Conservation (phyloP, 2,888 invertebrate species). For the Acleris cristana region DNA sequence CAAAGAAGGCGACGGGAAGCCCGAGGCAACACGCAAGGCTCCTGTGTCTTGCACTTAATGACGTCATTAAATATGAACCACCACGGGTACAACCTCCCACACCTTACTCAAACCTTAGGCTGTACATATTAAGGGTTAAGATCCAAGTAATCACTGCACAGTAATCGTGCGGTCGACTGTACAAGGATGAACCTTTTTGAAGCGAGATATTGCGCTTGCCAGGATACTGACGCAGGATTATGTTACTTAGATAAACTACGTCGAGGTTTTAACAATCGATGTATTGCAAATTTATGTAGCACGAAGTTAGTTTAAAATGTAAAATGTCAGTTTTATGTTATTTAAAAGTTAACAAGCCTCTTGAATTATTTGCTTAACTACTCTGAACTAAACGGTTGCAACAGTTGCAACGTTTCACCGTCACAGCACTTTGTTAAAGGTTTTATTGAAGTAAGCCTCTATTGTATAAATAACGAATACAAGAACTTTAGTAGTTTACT, state of each 20-base stretch:
- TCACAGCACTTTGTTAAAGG: too few species aligned
- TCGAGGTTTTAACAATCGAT: not conserved
- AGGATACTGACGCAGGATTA: slow-evolving; percentile 9
- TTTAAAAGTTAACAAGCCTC: not conserved
- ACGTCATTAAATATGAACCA: slow-evolving; percentile 80
- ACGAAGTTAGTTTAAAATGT: too few species aligned
- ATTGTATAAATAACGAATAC: too few species aligned
- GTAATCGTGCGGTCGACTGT: not conserved
- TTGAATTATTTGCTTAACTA: too few species aligned
- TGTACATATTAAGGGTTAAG: slow-evolving; percentile 5
- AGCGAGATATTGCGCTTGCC: slow-evolving; percentile 30
- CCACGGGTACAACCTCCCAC: slow-evolving; percentile 42
- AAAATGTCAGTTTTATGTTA: not conserved
- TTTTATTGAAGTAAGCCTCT: too few species aligned
- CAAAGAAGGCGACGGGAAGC: slow-evolving; percentile 53
- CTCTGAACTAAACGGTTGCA: too few species aligned
- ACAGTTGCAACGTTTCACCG: too few species aligned
- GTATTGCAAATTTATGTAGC: not conserved
- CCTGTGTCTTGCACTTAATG: slow-evolving; percentile 74
- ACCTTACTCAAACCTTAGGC: slow-evolving; percentile 38
- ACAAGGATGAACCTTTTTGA: slow-evolving; percentile 32
- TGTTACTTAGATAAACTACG: slow-evolving; percentile 19
- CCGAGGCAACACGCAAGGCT: slow-evolving; percentile 56
- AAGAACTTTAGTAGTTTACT: too few species aligned
- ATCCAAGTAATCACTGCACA: slow-evolving; percentile 16